Conservation (phyloP, 2,113 vertebrate species). For the Phocoena sinus region DNA sequence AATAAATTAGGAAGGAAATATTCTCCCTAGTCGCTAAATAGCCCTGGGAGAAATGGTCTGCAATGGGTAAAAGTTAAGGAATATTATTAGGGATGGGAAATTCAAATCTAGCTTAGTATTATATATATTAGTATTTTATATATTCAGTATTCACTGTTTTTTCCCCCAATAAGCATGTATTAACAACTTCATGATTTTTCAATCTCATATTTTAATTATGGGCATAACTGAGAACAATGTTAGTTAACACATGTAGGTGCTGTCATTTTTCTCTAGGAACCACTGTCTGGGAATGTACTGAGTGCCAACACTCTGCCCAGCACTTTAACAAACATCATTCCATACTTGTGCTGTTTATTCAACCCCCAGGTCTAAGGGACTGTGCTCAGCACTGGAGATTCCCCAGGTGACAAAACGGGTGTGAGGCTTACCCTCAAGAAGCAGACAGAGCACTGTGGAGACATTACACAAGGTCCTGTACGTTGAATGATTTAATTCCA, state of each 20-base stretch:
- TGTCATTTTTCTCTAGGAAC: not conserved
- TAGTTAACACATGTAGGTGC: not conserved
- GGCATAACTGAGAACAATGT: not conserved
- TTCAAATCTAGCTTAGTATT: not conserved
- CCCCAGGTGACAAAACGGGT: not conserved
- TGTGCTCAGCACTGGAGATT: not conserved
- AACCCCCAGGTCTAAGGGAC: not conserved
- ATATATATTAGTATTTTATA: conserved; percentile 19
- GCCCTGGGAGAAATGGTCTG: not conserved
- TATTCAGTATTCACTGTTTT: not conserved
- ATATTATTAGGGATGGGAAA: not conserved
- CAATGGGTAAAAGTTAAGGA: not conserved
- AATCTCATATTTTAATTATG: not conserved
- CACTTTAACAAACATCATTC: not conserved
- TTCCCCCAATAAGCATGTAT: not conserved
- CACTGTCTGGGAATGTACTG: not conserved
- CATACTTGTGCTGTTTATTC: not conserved
- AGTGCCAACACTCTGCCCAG: not conserved
- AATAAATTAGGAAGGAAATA: not conserved
- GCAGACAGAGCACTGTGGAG: not conserved
- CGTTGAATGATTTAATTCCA: not conserved
- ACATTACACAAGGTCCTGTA: not conserved
- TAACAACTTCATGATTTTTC: not conserved
- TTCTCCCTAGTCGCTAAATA: not conserved
- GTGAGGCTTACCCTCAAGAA: not conserved